These are phyloP conservation scores for Deroptyus accipitrinus DNA, from an alignment of 2,113 vertebrate species.

Conservation along the genomic window DNA sequence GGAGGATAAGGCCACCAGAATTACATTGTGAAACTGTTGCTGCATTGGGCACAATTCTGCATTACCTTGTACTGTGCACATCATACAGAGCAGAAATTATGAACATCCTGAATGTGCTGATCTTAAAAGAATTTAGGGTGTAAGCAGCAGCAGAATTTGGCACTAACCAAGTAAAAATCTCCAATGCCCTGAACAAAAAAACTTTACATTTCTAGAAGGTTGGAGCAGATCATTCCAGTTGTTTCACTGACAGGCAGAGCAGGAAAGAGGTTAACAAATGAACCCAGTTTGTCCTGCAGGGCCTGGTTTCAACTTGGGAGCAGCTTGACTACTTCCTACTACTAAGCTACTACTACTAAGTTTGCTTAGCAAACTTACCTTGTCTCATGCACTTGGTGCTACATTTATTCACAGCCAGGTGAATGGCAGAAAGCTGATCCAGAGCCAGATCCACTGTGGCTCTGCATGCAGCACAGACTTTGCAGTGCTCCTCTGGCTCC, in stretches of 20 bases:
- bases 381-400: rapidly evolving
- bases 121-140: not conserved
- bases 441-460: not conserved
- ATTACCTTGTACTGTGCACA: not conserved
- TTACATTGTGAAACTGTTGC: not conserved
- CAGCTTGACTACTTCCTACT: not conserved
- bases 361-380: not conserved
- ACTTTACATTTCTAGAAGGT: not conserved
- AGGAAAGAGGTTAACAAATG: not conserved
- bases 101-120: not conserved
- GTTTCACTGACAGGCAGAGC: not conserved
- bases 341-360: not conserved
- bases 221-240: not conserved
- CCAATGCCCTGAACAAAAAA: not conserved
- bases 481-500: not conserved
- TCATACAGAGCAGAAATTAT: not conserved
- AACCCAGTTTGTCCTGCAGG: not conserved
- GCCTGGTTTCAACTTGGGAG: not conserved
- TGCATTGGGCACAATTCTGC: not conserved
- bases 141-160: not conserved
- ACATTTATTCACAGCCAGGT: not conserved
- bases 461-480: not conserved
- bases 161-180: not conserved
- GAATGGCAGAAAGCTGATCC: not conserved
- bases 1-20: not conserved